Conservation (phyloP, 2,113 vertebrate species). For the Cyphomyrus plagiostoma region DNA sequence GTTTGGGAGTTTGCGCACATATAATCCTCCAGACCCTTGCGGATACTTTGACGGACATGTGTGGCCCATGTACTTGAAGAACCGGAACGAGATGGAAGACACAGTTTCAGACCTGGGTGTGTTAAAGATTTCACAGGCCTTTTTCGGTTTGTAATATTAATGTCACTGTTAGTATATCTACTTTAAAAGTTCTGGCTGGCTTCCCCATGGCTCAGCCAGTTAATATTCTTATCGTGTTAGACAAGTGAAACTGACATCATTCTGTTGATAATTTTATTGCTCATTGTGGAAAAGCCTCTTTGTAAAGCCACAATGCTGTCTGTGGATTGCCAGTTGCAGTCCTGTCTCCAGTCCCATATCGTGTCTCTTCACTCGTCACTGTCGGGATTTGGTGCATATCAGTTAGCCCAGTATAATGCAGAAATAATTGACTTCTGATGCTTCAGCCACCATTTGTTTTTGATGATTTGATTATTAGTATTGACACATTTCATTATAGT, state of each 20-base stretch:
- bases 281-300: not conserved
- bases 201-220: not conserved
- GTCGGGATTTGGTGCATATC: not conserved
- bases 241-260: not conserved
- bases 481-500: constrained; percentile 49
- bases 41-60: constrained; percentile 85
- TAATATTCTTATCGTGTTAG: not conserved
- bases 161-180: not conserved
- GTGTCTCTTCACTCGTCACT: not conserved
- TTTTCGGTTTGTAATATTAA: not conserved
- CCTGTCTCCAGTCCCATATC: not conserved
- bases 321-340: not conserved
- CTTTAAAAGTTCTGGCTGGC: not conserved
- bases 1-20: constrained; percentile 68
- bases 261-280: not conserved
- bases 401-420: not conserved
- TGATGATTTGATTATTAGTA: not conserved
- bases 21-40: constrained; percentile 78
- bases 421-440: not conserved
- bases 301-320: not conserved
- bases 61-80: constrained; percentile 91
- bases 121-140: not conserved
- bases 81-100: constrained; percentile 68
- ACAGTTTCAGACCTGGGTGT: constrained; percentile 61
- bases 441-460: not conserved